Conservation (phyloP, 2,888 invertebrate genomes). For the Ypsolopha scabrella region DNA sequence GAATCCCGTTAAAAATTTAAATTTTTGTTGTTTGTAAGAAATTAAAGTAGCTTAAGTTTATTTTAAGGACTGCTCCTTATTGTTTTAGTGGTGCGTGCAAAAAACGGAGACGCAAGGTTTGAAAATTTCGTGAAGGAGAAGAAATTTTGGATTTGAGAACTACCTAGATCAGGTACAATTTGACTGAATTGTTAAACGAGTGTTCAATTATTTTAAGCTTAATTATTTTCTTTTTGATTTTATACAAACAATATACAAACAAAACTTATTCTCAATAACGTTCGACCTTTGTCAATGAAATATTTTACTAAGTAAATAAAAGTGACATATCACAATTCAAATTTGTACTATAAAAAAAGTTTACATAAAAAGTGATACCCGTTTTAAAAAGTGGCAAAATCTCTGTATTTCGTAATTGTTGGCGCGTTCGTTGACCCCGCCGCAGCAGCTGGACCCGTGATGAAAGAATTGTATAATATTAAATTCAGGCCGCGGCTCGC, state of each 20-base stretch:
- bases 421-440: conserved; percentile 29
- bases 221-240: background rate
- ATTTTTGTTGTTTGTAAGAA: background rate
- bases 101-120: background rate
- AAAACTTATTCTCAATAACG: background rate
- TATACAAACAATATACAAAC: background rate
- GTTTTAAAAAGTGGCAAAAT: no score
- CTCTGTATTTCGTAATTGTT: no score
- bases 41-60: background rate
- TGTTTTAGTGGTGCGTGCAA: background rate
- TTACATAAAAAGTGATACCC: background rate
- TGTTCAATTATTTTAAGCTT: background rate
- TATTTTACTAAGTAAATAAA: no score
- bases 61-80: background rate
- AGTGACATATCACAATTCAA: background rate
- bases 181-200: background rate
- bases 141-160: background rate
- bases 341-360: background rate
- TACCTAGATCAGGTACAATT: background rate
- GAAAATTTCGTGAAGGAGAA: background rate
- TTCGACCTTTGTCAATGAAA: background rate
- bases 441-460: conserved; percentile 34
- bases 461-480: conserved; percentile 40
- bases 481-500: conserved; percentile 18
- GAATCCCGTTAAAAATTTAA: background rate